Percentiles rank a stretch among this genome's conserved stretches.
Conservation (phyloP, 2,113 vertebrate species). For the Microcebus murinus region DNA sequence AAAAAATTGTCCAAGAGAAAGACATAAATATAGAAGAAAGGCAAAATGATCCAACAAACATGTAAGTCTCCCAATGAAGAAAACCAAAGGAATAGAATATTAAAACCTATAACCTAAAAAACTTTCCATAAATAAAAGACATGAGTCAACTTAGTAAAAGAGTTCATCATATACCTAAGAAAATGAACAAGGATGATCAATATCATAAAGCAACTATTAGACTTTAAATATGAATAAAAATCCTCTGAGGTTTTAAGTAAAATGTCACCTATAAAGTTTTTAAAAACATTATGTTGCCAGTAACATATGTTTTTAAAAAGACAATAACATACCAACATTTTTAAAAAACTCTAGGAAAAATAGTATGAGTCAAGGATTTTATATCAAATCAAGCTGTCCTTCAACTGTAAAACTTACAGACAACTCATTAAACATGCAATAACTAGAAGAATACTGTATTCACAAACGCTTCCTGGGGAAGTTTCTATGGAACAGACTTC, state of each 20-base stretch:
- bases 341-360: neutral
- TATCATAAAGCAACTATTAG: neutral
- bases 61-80: neutral
- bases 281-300: neutral
- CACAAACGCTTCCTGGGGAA: neutral
- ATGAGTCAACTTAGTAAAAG: neutral
- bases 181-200: neutral
- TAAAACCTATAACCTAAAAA: neutral
- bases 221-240: neutral
- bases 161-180: neutral
- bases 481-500: neutral
- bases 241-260: neutral
- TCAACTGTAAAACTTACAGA: neutral
- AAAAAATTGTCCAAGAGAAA: neutral
- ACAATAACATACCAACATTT: neutral
- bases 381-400: neutral
- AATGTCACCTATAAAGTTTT: neutral
- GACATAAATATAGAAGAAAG: neutral
- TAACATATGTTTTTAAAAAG: neutral
- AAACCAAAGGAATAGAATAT: neutral
- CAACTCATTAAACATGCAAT: neutral
- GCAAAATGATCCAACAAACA: neutral
- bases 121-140: neutral
- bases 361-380: neutral
- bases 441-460: neutral